Evolutionary conservation across 2,888 invertebrate genomes (phyloP).

Genomic region (Epiperipatus broadwayi): DNA sequence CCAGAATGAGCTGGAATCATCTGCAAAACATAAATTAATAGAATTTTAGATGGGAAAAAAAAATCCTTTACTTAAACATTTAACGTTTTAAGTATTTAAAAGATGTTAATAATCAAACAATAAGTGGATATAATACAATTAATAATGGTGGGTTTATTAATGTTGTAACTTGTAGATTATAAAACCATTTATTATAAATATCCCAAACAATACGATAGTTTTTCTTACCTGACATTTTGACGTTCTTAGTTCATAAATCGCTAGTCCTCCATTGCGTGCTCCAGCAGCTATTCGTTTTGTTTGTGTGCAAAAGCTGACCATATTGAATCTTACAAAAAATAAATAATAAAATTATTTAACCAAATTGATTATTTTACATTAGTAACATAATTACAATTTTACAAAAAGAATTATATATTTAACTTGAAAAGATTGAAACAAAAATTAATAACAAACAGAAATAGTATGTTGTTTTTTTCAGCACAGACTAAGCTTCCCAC

Average conservation of each 20-base stretch:
- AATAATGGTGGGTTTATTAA: too few relatives aligned
- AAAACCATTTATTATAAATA: neutral
- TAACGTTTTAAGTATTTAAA: too few relatives aligned
- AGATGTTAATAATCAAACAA: too few relatives aligned
- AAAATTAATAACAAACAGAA: neutral
- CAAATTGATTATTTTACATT: neutral
- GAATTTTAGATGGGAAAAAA: neutral
- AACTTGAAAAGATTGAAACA: neutral
- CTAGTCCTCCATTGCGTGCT: conserved; percentile 72
- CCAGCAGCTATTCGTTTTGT: conserved; percentile 87
- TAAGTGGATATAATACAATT: too few relatives aligned
- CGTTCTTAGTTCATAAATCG: conserved; percentile 84
- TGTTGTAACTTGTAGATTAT: neutral
- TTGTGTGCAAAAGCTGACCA: conserved; percentile 60
- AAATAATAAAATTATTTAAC: neutral
- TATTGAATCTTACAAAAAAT: conserved; percentile 49
- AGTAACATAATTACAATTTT: too few relatives aligned
- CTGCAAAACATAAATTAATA: conserved; percentile 30
- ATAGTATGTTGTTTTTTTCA: too few relatives aligned
- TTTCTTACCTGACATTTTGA: conserved; percentile 55
- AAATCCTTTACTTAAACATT: neutral
- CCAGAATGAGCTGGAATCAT: conserved; percentile 73
- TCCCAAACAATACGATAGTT: neutral
- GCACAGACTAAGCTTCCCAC: too few relatives aligned
- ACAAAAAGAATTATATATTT: too few relatives aligned